These are phyloP conservation scores for Neodiprion pinetum DNA, from an alignment of 1,140 invertebrate genomes.

Conservation along the genomic window DNA sequence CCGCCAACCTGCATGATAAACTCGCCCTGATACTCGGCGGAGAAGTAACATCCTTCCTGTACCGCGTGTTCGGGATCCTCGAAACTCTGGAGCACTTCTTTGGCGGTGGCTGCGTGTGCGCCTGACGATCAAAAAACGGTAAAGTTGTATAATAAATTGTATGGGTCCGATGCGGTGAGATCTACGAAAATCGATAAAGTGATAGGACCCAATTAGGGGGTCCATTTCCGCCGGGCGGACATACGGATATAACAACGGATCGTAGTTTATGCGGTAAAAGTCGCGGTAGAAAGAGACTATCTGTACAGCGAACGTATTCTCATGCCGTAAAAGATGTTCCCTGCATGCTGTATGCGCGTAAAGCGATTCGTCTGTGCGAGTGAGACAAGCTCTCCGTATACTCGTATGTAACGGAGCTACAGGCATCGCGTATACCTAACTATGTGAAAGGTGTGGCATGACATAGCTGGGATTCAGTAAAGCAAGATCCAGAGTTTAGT, in stretches of 20 bases:
- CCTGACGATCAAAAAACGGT: constrained; percentile 22
- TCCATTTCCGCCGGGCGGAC: too few species aligned
- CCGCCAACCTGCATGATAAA: constrained; percentile 69
- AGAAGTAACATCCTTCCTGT: constrained; percentile 68
- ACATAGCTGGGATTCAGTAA: constrained; percentile 6
- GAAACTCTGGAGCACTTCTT: constrained; percentile 38
- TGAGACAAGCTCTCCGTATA: not conserved
- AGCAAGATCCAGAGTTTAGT: constrained; percentile 20
- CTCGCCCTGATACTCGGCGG: constrained; percentile 73
- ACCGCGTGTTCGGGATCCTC: constrained; percentile 32
- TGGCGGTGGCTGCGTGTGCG: constrained; percentile 39
- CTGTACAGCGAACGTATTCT: not conserved
- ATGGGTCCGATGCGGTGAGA: too few species aligned
- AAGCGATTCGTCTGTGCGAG: too few species aligned
- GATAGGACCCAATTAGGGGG: too few species aligned
- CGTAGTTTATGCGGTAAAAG: too few species aligned
- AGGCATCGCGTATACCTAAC: constrained; percentile 3
- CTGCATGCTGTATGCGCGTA: not conserved
- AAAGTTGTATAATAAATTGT: not conserved
- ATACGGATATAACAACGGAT: too few species aligned
- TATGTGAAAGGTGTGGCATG: constrained; percentile 29
- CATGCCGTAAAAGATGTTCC: too few species aligned
- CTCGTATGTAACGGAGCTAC: not conserved
- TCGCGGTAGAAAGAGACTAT: not conserved
- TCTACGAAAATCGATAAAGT: too few species aligned